Evolutionary conservation across 2,888 invertebrate genomes (phyloP), one percentile per base, ranked within the genome.

Genomic region (Drosophila quasianomalipes): DNA sequence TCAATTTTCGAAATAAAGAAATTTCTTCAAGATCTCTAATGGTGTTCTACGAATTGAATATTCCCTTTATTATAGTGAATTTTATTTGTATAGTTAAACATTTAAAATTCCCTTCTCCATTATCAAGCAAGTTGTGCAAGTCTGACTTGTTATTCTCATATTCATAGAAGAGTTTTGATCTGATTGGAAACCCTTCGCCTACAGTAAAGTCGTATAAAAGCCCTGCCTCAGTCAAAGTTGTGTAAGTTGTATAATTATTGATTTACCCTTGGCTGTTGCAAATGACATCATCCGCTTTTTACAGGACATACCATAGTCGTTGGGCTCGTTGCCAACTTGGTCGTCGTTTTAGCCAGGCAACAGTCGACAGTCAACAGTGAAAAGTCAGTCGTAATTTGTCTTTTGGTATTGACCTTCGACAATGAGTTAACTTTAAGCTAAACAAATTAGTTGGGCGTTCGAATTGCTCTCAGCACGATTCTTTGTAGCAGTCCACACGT

Each of bases 281-380:
- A 51, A 74, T 81, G 86, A 83, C 83, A 83, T 81, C 83, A 85
- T 79, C 60, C 26, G 73, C 64, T 64, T 73, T 72, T 60, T 59
- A 7, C 41, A 72, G 78, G 69, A 73, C 53, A 49, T 60, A 31
- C 30, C 3, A 54, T 6, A 39, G 28, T 35, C 26, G 28, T 57
- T 67, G 30, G 60, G 53, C 57, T 22, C 37, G 39, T 70, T 60
- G 68, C 54, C 70, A 72, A 64, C 63, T 52, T 64, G 64, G n/a
- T 30, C 14, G 55, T 57, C 39, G 14, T 14, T 57, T 30, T 30
- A n/a, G 28, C 55, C 37, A 26, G 37, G 19, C 37, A 19, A 19
- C 14, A 54, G 53, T 10, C 33, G 35, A 53, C 37, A 28, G 28
- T 37, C 37, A 16, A 47, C 26, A 4, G 47, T 47, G 47, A 47